Base-by-base conservation (phyloP, 2,888 invertebrate species). In the Idaea biselata region DNA sequence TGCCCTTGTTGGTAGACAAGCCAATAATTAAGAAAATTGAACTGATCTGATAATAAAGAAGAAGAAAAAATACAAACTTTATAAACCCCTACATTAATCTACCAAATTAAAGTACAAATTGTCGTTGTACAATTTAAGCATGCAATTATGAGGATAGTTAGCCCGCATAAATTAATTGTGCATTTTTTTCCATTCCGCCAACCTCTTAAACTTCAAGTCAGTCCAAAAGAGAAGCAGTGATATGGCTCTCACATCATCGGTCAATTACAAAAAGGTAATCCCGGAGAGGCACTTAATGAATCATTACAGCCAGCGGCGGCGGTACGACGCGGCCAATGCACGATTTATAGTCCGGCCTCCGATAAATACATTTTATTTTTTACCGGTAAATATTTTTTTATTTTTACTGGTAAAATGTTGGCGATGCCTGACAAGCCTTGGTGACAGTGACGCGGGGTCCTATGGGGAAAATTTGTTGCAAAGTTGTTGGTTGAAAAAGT, bases 251-350 rank as follows among this genome's bases (percentile, higher is more conserved):
- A 87, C 88, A 90, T 89, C 91, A 91, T 89, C 91, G 89, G 88
- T 89, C 90, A 90, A 89, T 90, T 91, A 91, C 91, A 91, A 91
- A 90, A 90, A 91, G 88, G 89, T 89, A 90, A 91, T 91, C 90
- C 90, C 88, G 81, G 81, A 84, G 88, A 89, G 90, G 91, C 89
- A 89, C 88, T 91, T 91, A 91, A 91, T 91, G 91, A 91, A 90
- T 91, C 91, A 91, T 91, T 91, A 91, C 84, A 83, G 83, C 83
- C 78, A 79, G 79, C 82, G 84, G 86, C 82, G 84, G 86, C 84
- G 72, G 75, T 77, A 74, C 83, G 83, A 77, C 81, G 83, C 81
- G 78, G 70, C 70, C 82, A 85, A 88, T 84, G 83, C 72, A 70
- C 73, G 75, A 91, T 88, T 84, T 84, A 89, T 91, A 90, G 89